Evolutionary conservation across 2,888 invertebrate genomes (phyloP).

Genomic region (Polydrusus cervinus): DNA sequence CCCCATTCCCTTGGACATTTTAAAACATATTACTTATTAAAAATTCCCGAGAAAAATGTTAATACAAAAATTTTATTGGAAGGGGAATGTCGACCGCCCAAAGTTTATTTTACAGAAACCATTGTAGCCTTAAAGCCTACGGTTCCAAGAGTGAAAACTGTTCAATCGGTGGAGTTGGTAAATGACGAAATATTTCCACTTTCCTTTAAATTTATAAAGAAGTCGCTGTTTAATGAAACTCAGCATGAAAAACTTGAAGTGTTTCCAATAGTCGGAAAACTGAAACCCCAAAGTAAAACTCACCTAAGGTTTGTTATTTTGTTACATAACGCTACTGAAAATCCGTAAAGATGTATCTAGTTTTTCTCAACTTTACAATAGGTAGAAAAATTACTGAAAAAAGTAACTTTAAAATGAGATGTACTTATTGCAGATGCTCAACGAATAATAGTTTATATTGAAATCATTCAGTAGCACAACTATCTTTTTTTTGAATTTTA

Average conservation of each 20-base stretch:
- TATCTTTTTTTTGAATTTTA: too few relatives aligned
- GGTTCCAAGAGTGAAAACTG: slow-evolving; percentile 74
- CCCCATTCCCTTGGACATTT: slow-evolving; percentile 78
- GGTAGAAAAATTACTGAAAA: too few relatives aligned
- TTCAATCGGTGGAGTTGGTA: slow-evolving; percentile 71
- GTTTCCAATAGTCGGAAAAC: slow-evolving; percentile 72
- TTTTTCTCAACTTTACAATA: too few relatives aligned
- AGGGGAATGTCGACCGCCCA: slow-evolving; percentile 78
- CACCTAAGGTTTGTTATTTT: slow-evolving; percentile 72
- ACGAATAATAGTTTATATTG: too few relatives aligned
- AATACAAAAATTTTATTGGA: slow-evolving; percentile 76
- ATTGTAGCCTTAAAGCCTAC: slow-evolving; percentile 78
- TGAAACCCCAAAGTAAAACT: slow-evolving; percentile 72
- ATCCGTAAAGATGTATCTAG: too few relatives aligned
- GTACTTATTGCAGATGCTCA: too few relatives aligned
- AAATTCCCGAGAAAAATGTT: slow-evolving; percentile 74
- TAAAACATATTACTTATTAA: slow-evolving; percentile 72
- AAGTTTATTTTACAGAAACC: slow-evolving; percentile 75
- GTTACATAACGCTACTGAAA: background rate
- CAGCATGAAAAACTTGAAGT: slow-evolving; percentile 73
- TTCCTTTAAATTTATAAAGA: slow-evolving; percentile 73
- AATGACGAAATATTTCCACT: slow-evolving; percentile 75
- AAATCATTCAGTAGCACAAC: too few relatives aligned
- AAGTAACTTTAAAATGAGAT: too few relatives aligned
- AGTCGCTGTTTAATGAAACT: slow-evolving; percentile 75